phyloP scores from a whole-genome alignment of 2,113 vertebrate genomes.

The Hypomesus transpacificus region DNA sequence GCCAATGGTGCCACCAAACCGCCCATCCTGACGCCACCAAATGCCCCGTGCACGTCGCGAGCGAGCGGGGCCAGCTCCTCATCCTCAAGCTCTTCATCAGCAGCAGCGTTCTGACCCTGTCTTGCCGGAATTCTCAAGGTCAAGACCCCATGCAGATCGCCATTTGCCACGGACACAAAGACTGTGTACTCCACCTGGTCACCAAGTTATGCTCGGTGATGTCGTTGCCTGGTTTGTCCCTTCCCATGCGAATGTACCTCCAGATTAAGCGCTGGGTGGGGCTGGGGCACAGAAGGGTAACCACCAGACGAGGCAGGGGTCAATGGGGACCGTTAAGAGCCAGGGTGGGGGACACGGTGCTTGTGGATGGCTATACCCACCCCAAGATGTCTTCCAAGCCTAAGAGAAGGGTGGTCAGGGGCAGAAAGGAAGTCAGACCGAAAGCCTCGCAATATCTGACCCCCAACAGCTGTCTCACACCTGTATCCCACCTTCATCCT shows the following conservation, averaged over 20 bases:
- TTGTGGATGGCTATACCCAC: constrained; percentile 72
- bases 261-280: constrained; percentile 69
- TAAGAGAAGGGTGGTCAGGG: constrained; percentile 33
- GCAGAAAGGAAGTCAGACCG: constrained; percentile 20
- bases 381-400: constrained; percentile 67
- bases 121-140: constrained; percentile 59
- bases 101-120: constrained; percentile 60
- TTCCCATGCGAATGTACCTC: constrained; percentile 70
- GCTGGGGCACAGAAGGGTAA: constrained; percentile 50
- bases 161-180: constrained; percentile 53
- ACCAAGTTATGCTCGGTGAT: constrained; percentile 69
- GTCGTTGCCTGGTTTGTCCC: constrained; percentile 57
- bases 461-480: constrained; percentile 9
- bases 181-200: constrained; percentile 66
- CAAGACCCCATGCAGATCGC: constrained; percentile 63
- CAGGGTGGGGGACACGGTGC: constrained; percentile 59
- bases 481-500: constrained; percentile 10
- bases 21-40: constrained; percentile 66
- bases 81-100: constrained; percentile 74
- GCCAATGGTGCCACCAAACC: constrained; percentile 70
- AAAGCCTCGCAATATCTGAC: constrained; percentile 29
- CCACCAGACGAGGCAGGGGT: constrained; percentile 11
- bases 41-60: constrained; percentile 68
- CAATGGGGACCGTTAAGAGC: constrained; percentile 36
- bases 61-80: constrained; percentile 67